These are phyloP conservation scores for Allygus modestus DNA, from an alignment of 2,888 invertebrate genomes.

Conservation along the genomic window DNA sequence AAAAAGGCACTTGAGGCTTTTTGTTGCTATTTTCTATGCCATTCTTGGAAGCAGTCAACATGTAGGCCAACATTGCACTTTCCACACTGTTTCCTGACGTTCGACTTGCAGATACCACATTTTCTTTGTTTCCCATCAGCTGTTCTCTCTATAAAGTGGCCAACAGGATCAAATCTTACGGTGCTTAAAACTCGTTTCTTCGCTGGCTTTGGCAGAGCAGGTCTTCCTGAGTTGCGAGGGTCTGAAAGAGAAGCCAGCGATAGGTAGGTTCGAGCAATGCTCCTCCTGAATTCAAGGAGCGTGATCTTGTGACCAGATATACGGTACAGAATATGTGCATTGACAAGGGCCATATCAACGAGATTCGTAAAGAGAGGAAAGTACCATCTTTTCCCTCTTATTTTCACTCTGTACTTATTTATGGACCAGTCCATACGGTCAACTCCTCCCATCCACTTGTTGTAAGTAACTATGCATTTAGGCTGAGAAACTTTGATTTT, in stretches of 20 bases:
- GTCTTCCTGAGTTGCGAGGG: background rate
- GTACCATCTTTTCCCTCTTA: constrained; percentile 33
- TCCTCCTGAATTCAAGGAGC: constrained; percentile 16
- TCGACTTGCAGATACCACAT: background rate
- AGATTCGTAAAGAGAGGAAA: background rate
- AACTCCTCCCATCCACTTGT: constrained; percentile 22
- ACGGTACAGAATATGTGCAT: background rate
- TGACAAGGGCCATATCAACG: constrained; percentile 1
- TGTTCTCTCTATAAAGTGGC: constrained; percentile 1
- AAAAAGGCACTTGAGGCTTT: too few species aligned
- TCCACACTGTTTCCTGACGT: background rate
- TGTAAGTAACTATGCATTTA: background rate
- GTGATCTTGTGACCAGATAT: background rate
- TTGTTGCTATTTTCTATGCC: constrained; percentile 16
- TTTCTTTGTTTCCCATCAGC: background rate
- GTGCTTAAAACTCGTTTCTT: background rate
- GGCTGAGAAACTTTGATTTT: constrained; percentile 15
- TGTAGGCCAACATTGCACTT: constrained; percentile 24
- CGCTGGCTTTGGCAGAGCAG: background rate
- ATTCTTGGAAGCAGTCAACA: constrained; percentile 18
- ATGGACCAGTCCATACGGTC: background rate
- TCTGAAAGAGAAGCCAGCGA: too few species aligned
- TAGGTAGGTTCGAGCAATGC: constrained; percentile 15
- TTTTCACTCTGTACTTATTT: constrained; percentile 4
- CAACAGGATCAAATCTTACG: constrained; percentile 12